Conservation (phyloP, 2,797 vertebrate species). For the Benthosema pterotum region DNA sequence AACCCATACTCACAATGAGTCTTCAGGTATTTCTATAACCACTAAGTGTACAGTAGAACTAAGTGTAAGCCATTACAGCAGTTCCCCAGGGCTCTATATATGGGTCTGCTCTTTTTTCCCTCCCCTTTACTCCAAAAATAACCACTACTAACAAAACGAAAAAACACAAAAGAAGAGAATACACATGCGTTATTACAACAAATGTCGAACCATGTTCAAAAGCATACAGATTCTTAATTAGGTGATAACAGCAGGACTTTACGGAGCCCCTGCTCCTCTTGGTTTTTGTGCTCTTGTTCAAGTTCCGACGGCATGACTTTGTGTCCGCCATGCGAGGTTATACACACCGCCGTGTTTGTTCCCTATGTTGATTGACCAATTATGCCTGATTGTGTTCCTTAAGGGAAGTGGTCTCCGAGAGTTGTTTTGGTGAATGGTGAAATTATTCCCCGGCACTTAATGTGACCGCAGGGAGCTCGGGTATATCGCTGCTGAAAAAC, state of each 20-base stretch:
- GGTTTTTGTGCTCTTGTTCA: constrained; percentile 41
- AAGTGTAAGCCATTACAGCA: too few relatives aligned
- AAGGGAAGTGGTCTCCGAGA: constrained; percentile 66
- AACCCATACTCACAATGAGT: too few relatives aligned
- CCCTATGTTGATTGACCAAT: constrained; percentile 75
- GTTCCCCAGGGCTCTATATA: too few relatives aligned
- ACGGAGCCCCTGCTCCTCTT: constrained; percentile 18
- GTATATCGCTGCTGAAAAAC: constrained; percentile 35
- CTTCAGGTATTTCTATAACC: too few relatives aligned
- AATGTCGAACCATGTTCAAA: too few relatives aligned
- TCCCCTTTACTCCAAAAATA: too few relatives aligned
- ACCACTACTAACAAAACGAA: too few relatives aligned
- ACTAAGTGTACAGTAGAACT: too few relatives aligned
- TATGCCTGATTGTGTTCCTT: constrained; percentile 77
- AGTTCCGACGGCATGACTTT: constrained; percentile 34
- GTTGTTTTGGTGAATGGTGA: constrained; percentile 66
- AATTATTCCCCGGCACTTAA: constrained; percentile 73
- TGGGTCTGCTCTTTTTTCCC: too few relatives aligned
- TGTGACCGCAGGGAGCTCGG: constrained; percentile 64
- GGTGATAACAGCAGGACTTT: constrained; percentile 16
- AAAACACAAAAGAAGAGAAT: neutral
- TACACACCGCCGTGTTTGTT: constrained; percentile 64
- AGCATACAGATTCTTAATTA: constrained; percentile 1
- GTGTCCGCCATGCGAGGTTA: constrained; percentile 62
- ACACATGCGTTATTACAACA: neutral